Evolutionary conservation across 2,113 vertebrate species (phyloP).

Genomic region (Galbula dea): DNA sequence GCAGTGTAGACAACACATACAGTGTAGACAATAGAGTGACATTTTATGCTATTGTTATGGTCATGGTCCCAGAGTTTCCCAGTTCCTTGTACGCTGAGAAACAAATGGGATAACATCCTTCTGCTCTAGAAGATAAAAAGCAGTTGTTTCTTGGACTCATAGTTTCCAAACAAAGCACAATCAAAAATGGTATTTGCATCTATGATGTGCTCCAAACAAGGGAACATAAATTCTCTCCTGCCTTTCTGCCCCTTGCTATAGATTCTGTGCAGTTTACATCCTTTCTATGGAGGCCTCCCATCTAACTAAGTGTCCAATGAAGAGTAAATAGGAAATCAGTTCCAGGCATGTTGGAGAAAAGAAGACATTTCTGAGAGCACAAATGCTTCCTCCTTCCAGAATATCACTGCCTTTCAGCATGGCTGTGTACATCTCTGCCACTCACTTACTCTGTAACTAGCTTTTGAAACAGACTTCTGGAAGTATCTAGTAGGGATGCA

Average conservation of each 20-base stretch:
- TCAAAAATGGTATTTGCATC: neutral
- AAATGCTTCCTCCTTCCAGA: neutral
- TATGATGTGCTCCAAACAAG: neutral
- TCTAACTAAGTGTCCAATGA: neutral
- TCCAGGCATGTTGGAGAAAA: neutral
- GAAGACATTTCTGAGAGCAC: neutral
- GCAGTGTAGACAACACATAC: neutral
- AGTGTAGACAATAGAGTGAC: rapidly evolving
- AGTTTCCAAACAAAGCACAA: neutral
- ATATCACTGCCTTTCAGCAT: neutral
- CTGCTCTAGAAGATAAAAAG: neutral
- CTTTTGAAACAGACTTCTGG: neutral
- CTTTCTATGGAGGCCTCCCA: neutral
- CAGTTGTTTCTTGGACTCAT: neutral
- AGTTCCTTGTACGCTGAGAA: neutral
- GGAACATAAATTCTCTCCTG: neutral
- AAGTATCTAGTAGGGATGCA: neutral
- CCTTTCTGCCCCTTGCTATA: neutral
- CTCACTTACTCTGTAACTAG: neutral
- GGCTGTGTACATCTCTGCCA: neutral
- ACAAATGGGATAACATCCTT: neutral
- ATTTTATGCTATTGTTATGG: neutral
- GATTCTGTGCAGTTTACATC: neutral
- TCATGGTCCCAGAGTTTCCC: neutral
- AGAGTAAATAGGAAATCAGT: neutral